phyloP scores from a whole-genome alignment of 1,140 invertebrate species.

The Drosophila baimaii region DNA sequence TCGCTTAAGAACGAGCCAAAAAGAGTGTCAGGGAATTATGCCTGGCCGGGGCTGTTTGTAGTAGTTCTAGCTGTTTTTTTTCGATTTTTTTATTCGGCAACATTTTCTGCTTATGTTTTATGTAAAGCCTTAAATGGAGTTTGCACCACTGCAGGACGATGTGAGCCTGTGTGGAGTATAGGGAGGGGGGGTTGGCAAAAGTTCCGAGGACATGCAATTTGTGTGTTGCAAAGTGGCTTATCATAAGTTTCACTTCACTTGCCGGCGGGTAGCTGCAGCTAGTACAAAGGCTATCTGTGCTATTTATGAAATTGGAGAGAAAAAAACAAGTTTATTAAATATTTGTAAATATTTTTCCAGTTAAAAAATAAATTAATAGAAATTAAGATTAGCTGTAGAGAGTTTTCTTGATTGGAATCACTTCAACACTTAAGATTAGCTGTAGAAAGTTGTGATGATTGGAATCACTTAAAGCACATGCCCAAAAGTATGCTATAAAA shows the following conservation, averaged over 20 bases:
- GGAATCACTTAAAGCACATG: not conserved
- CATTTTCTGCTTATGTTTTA: conserved; percentile 51
- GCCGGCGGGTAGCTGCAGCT: not conserved
- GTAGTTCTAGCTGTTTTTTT: conserved; percentile 8
- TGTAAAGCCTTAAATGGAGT: conserved; percentile 55
- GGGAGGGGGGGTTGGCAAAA: conserved; percentile 4
- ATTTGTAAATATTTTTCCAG: not conserved
- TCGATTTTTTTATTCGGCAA: conserved; percentile 34
- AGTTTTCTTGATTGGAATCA: not conserved
- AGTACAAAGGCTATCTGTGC: not conserved
- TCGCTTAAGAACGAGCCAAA: conserved; percentile 34
- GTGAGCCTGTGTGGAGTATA: not conserved
- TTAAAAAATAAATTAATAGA: not conserved
- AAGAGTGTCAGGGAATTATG: conserved; percentile 54
- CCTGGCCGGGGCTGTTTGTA: conserved; percentile 4
- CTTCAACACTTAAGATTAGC: not conserved
- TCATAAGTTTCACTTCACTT: conserved; percentile 26
- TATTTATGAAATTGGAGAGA: conserved; percentile 14
- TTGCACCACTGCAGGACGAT: conserved; percentile 18
- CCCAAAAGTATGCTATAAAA: not conserved
- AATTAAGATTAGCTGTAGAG: not conserved
- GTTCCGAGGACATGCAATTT: conserved; percentile 44
- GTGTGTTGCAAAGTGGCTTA: conserved; percentile 41
- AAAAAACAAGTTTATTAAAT: conserved; percentile 20
- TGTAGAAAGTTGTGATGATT: not conserved